Percentiles rank a stretch among this genome's conserved stretches.
Conservation (phyloP, 2,888 invertebrate species). For the Thymelicus sylvestris region DNA sequence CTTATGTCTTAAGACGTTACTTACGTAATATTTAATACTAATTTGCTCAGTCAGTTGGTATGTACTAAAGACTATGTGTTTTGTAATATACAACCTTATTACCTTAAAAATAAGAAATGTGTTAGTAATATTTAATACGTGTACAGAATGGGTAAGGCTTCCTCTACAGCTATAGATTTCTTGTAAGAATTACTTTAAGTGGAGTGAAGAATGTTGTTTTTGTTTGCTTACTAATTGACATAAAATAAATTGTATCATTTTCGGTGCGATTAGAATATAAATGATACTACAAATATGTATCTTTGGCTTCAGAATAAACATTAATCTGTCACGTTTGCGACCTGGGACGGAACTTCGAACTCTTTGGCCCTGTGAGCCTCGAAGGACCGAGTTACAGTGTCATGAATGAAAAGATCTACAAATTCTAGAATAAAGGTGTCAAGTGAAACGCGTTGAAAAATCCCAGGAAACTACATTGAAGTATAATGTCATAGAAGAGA, state of each 20-base stretch:
- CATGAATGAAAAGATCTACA: no score
- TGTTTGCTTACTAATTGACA: not conserved
- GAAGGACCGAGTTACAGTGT: no score
- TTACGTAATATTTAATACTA: not conserved
- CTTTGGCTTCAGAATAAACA: no score
- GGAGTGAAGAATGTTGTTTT: not conserved
- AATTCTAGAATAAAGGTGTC: conserved; percentile 43
- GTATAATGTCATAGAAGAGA: no score
- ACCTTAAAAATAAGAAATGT: not conserved
- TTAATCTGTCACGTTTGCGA: no score
- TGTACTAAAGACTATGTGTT: not conserved
- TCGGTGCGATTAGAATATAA: no score
- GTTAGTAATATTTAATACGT: not conserved
- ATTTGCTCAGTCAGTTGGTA: not conserved
- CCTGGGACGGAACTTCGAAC: no score
- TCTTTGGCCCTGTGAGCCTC: no score
- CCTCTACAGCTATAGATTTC: conserved; percentile 3
- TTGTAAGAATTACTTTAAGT: conserved; percentile 11
- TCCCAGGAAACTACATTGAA: conserved; percentile 25
- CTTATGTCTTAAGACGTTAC: not conserved
- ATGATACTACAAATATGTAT: no score
- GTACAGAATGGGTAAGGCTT: conserved; percentile 1
- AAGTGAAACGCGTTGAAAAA: conserved; percentile 49
- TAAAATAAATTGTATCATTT: no score
- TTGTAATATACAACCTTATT: not conserved